phyloP scores from a whole-genome alignment of 2,888 invertebrate species.

The Itoplectis maculator region DNA sequence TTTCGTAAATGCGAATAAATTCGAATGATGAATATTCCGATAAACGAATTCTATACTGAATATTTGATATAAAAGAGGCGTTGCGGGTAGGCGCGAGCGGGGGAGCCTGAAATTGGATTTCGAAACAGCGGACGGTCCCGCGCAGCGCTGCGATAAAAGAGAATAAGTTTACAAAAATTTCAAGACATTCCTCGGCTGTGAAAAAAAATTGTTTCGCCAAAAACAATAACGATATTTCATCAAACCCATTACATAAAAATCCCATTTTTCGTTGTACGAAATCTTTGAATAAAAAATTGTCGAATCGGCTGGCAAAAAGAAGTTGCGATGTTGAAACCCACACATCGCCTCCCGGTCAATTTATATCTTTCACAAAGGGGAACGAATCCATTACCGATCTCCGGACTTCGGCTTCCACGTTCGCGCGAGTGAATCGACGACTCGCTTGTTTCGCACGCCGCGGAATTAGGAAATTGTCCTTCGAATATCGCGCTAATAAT shows the following conservation, averaged over 20 bases:
- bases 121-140: not conserved
- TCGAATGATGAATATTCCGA: conserved; percentile 37
- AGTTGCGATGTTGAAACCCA: not conserved
- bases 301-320: no score
- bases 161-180: conserved; percentile 3
- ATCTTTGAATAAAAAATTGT: not conserved
- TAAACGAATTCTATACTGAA: conserved; percentile 30
- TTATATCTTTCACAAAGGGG: not conserved
- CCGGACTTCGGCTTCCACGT: no score
- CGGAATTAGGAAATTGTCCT: conserved; percentile 49
- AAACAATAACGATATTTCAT: not conserved
- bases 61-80: conserved; percentile 28
- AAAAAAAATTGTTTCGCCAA: not conserved
- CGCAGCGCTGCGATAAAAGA: not conserved
- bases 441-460: conserved; percentile 46
- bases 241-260: not conserved
- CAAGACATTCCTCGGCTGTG: not conserved
- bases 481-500: not conserved
- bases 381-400: not conserved
- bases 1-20: conserved; percentile 24
- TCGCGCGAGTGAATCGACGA: conserved; percentile 11
- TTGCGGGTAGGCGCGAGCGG: not conserved
- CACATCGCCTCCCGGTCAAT: not conserved
- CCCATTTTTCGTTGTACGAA: not conserved
- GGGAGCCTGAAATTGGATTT: conserved; percentile 19